Evolutionary conservation across 2,113 vertebrate species (phyloP).

Genomic region (Pogonocichla stellata): DNA sequence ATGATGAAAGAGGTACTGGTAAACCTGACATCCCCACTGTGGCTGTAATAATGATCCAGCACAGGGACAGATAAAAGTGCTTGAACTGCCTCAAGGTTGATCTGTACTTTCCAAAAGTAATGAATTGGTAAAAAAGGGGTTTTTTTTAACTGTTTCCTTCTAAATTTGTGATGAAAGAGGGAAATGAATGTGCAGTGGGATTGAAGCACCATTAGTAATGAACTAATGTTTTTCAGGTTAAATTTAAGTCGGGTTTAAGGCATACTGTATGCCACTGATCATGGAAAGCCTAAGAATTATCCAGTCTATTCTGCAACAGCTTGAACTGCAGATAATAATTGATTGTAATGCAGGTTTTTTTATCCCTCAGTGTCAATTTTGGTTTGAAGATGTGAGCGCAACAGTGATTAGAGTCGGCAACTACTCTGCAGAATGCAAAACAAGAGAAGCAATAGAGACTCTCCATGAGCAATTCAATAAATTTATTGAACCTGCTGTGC

Average conservation of each 20-base stretch:
- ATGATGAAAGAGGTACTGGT: constrained; percentile 86
- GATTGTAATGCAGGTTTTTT: not conserved
- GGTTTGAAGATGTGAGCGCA: constrained; percentile 87
- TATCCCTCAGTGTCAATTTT: constrained; percentile 83
- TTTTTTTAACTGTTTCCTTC: not conserved
- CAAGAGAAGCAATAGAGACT: constrained; percentile 80
- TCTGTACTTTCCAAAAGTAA: not conserved
- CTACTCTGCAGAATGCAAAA: constrained; percentile 85
- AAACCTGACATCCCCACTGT: not conserved
- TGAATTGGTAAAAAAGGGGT: not conserved
- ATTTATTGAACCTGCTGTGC: constrained; percentile 83
- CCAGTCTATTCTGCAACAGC: not conserved
- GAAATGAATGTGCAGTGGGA: accelerated
- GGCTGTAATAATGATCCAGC: not conserved
- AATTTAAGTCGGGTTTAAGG: not conserved
- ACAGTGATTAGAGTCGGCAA: constrained; percentile 85
- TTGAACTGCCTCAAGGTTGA: not conserved
- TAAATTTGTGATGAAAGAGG: not conserved
- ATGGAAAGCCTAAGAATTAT: not conserved
- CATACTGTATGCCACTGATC: not conserved
- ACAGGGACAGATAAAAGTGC: not conserved
- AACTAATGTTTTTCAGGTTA: not conserved
- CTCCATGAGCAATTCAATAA: constrained; percentile 89
- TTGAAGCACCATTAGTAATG: not conserved
- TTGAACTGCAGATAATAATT: not conserved